These are phyloP conservation scores for Phthorimaea operculella DNA, from an alignment of 1,140 invertebrate species.

Conservation along the genomic window DNA sequence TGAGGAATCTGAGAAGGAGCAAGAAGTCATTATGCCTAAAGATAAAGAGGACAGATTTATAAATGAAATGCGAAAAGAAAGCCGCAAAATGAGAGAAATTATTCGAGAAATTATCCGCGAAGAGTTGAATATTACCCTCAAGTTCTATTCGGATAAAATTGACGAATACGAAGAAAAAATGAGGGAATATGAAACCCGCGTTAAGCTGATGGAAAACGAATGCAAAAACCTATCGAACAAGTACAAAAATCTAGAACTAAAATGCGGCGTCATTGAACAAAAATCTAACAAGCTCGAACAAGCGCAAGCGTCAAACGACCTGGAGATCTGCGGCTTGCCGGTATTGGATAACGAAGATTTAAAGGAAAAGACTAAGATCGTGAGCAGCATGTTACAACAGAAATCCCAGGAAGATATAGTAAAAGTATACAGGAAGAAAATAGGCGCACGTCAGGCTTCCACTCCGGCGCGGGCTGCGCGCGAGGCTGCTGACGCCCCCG, in stretches of 20 bases:
- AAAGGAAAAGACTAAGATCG: no score
- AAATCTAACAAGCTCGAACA: background rate
- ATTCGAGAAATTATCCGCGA: background rate
- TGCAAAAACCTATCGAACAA: background rate
- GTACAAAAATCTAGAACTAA: background rate
- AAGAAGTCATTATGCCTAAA: no score
- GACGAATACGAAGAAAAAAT: slow-evolving; percentile 7
- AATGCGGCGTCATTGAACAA: background rate
- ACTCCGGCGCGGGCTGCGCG: background rate
- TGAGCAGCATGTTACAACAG: background rate
- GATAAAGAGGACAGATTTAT: no score
- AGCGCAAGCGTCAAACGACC: background rate
- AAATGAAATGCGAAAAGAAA: no score
- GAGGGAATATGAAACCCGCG: background rate
- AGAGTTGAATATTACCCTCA: background rate
- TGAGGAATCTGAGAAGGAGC: background rate
- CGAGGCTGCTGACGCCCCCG: background rate
- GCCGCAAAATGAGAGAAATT: background rate
- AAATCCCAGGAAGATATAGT: background rate
- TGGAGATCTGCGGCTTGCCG: background rate
- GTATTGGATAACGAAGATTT: background rate
- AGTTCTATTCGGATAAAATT: slow-evolving; percentile 5
- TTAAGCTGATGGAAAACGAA: slow-evolving; percentile 1
- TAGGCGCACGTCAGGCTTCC: background rate
- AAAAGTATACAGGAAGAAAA: slow-evolving; percentile 1